Percentiles rank a stretch among this genome's conserved stretches.
Evolutionary conservation across 2,888 invertebrate species (phyloP).

Genomic region (Belgica antarctica): DNA sequence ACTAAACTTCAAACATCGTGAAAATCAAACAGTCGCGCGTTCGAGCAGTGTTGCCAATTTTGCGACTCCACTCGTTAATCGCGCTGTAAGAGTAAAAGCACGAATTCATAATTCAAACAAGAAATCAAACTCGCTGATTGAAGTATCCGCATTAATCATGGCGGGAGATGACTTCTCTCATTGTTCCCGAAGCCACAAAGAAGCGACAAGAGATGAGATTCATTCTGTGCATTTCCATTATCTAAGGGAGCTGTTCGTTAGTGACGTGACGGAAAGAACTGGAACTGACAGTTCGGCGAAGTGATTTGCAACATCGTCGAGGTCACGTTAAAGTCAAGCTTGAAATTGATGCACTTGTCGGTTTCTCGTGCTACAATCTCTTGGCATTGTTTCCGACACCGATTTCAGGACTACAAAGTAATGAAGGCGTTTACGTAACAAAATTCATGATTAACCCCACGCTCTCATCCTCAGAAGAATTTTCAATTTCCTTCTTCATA

Average conservation of each 20-base stretch:
- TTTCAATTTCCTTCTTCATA: slow-evolving; percentile 22
- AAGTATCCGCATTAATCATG: background rate
- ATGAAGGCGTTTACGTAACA: background rate
- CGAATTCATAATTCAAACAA: background rate
- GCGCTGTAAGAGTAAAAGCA: no score
- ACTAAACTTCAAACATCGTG: slow-evolving; percentile 3
- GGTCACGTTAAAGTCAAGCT: no score
- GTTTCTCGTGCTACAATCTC: no score
- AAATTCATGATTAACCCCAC: background rate
- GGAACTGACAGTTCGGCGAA: no score
- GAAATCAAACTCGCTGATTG: background rate
- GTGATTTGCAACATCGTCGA: no score
- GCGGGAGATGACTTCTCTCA: background rate
- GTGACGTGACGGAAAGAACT: no score
- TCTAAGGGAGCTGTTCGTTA: no score
- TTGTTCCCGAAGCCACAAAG: background rate
- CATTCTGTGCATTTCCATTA: slow-evolving; percentile 5
- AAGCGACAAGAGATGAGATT: no score
- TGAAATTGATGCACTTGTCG: no score
- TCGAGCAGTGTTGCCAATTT: slow-evolving; percentile 6
- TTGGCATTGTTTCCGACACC: no score
- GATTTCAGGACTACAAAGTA: no score
- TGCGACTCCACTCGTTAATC: no score
- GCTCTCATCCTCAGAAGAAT: background rate
- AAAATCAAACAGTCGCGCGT: slow-evolving; percentile 8